A percentile compares a stretch with the other conserved stretches of the same genome.
Conservation (phyloP, 2,113 vertebrate species). For the Macaca nemestrina region DNA sequence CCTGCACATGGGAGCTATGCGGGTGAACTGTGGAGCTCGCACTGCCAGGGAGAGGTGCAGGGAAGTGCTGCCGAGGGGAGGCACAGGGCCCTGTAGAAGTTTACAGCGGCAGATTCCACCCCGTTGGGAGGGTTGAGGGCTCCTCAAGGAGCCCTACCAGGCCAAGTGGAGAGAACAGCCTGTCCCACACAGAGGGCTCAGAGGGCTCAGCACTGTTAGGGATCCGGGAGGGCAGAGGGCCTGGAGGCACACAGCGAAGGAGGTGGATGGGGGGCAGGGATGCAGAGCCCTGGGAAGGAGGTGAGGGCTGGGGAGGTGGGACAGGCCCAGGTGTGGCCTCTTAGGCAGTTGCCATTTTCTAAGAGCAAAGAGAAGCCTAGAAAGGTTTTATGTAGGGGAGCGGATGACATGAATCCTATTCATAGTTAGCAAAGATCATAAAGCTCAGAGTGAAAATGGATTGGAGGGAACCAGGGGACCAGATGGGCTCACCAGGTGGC, state of each 20-base stretch:
- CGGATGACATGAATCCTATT: too few species aligned
- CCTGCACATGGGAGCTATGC: neutral
- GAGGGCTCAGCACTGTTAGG: neutral
- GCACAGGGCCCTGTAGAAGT: accelerated
- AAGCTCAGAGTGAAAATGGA: neutral
- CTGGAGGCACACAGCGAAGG: neutral
- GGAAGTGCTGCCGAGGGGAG: accelerated
- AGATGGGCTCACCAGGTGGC: too few species aligned
- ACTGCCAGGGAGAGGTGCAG: too few species aligned
- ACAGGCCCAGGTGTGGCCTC: neutral
- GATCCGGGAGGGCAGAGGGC: neutral
- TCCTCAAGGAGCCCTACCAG: neutral
- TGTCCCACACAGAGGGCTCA: neutral
- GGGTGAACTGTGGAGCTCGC: neutral
- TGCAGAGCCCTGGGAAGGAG: neutral
- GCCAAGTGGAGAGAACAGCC: neutral
- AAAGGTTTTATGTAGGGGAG: too few species aligned
- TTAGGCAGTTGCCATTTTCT: neutral
- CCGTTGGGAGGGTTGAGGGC: accelerated
- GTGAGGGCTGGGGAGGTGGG: neutral
- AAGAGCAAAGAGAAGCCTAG: neutral
- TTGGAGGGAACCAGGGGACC: neutral
- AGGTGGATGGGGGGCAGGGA: too few species aligned
- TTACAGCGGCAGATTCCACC: neutral
- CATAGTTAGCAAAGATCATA: neutral